Evolutionary conservation across 1,140 invertebrate species (phyloP).

Genomic region (Asobara japonica): DNA sequence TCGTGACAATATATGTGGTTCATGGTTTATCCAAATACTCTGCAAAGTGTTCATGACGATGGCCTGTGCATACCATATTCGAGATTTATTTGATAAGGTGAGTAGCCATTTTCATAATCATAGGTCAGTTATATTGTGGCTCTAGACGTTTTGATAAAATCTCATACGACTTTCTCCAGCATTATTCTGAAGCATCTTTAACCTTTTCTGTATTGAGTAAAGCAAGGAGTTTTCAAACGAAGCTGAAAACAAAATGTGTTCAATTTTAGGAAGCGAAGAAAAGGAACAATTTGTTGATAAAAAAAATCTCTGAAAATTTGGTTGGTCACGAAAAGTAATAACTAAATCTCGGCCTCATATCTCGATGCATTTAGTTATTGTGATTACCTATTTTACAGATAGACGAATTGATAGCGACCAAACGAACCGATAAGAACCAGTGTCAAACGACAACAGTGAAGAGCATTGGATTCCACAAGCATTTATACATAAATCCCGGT

Average conservation of each 20-base stretch:
- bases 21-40: conserved; percentile 81
- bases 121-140: no score
- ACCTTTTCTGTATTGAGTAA: no score
- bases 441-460: conserved; percentile 69
- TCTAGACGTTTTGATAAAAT: no score
- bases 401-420: conserved; percentile 44
- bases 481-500: conserved; percentile 73
- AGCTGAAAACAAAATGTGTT: no score
- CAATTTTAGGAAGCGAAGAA: no score
- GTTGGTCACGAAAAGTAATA: no score
- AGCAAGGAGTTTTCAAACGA: no score
- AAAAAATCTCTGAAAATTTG: no score
- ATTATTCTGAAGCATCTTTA: no score
- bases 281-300: no score
- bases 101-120: background rate
- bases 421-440: conserved; percentile 12
- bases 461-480: conserved; percentile 71
- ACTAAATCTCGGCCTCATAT: background rate
- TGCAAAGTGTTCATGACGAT: conserved; percentile 79
- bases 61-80: conserved; percentile 72
- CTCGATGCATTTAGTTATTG: background rate
- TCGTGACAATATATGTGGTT: conserved; percentile 72
- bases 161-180: no score
- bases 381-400: conserved; percentile 42
- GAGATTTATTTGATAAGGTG: conserved; percentile 70